phyloP scores from a whole-genome alignment of 1,140 invertebrate species.

The Phortica variegata region DNA sequence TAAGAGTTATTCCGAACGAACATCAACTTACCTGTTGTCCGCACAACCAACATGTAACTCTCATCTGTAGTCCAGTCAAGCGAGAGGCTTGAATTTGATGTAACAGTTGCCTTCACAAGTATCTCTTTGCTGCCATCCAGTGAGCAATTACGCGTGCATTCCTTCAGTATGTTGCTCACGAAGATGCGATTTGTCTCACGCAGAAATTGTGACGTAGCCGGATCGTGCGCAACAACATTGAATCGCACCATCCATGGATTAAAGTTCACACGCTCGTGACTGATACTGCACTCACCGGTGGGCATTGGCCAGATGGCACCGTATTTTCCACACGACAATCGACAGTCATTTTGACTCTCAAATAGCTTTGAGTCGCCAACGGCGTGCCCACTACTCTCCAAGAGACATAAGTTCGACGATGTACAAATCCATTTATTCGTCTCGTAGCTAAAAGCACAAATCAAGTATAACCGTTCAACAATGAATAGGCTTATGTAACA shows the following conservation, averaged over 20 bases:
- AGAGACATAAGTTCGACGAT: constrained; percentile 6
- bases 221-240: constrained; percentile 59
- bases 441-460: no score
- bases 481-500: not conserved
- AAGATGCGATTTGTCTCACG: constrained; percentile 61
- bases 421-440: constrained; percentile 14
- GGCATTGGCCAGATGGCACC: constrained; percentile 73
- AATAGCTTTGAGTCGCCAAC: constrained; percentile 28
- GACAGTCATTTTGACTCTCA: constrained; percentile 61
- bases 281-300: constrained; percentile 59
- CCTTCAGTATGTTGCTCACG: constrained; percentile 59
- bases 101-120: constrained; percentile 60
- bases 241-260: constrained; percentile 62
- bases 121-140: constrained; percentile 59
- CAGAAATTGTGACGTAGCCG: constrained; percentile 57
- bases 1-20: constrained; percentile 1
- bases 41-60: constrained; percentile 63
- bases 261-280: constrained; percentile 59
- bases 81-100: constrained; percentile 54
- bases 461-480: no score
- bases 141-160: constrained; percentile 62
- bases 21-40: constrained; percentile 62
- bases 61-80: constrained; percentile 69
- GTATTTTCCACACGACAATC: constrained; percentile 67
- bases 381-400: constrained; percentile 7